Evolutionary conservation across 2,113 vertebrate genomes (phyloP).

Genomic region (Aspidoscelis tigris): DNA sequence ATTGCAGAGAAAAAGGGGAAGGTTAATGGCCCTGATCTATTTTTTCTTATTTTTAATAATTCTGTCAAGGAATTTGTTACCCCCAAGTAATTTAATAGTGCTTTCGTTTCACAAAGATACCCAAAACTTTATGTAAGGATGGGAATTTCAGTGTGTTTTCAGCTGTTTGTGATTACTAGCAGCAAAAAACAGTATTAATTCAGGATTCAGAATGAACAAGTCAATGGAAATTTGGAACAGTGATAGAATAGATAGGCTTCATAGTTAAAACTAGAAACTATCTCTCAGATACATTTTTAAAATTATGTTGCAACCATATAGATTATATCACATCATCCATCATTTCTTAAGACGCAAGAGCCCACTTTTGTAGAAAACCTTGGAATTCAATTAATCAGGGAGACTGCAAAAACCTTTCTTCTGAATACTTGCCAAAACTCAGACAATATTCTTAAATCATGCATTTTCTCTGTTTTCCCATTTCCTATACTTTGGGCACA

Average conservation of each 20-base stretch:
- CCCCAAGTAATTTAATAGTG: not conserved
- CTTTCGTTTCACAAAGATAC: not conserved
- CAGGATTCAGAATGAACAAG: not conserved
- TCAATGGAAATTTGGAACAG: not conserved
- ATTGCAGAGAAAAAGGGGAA: not conserved
- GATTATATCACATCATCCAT: too few relatives aligned
- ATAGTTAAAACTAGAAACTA: not conserved
- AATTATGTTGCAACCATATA: too few relatives aligned
- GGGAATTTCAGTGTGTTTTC: not conserved
- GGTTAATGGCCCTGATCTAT: not conserved
- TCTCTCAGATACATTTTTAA: not conserved
- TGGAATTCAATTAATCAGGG: too few relatives aligned
- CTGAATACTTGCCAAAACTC: not conserved
- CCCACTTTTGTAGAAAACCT: not conserved
- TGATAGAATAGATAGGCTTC: not conserved
- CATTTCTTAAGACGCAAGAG: not conserved
- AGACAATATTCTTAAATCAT: not conserved
- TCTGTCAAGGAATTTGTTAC: not conserved
- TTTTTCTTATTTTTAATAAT: not conserved
- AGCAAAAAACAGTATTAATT: not conserved
- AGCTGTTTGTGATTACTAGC: not conserved
- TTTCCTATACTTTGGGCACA: not conserved
- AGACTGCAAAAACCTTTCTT: not conserved
- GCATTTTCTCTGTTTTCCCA: not conserved
- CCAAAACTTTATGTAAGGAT: too few relatives aligned